Base-by-base conservation (phyloP, 2,888 invertebrate species). In the Biston betularia region DNA sequence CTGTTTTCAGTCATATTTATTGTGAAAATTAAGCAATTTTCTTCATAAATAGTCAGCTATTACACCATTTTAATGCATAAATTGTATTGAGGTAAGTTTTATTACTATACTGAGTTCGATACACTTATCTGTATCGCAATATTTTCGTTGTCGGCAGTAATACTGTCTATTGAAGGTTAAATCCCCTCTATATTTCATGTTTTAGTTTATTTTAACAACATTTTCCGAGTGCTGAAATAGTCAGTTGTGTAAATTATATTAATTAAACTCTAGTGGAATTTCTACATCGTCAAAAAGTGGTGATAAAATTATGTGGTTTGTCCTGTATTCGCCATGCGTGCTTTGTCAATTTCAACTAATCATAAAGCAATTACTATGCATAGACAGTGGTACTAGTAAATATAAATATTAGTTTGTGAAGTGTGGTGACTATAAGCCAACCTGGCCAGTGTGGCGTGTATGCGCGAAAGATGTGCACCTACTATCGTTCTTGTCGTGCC, bases 1-100 rank as follows among this genome's bases (percentile, higher is more conserved):
- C 93, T 93, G 93, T 93, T 94, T 93, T 93, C 91, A 90, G 87
- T 79, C 87, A 76, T 87, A 91, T 89, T 90, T 91, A 89, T 89
- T 84, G 89, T 89, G 84, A 89, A 89, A 90, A 90, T 86, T 88
- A 85, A 82, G 85, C 82, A 80, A 87, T 80, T 87, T 90, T 90
- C 82, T 84, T 84, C 83, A 81, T 85, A 81, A 79, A 88, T 88
- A 78, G 89, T 85, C 80, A 75, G 79, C 82, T 76, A 84, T 82
- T 84, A 89, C 87, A 78, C 84, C 76, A 85, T 77, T 91, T 93
- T 93, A 82, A 93, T 93, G 93, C 90, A 88, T 93, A 88, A 86
- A 87, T 86, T 85, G 87, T 89, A 88, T 82, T 93, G 82, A 92
- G 93, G 93, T 93, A 86, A 89, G 92, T 81, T 71, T 67, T 74